phyloP scores from a whole-genome alignment of 2,797 vertebrate species.

The Pipistrellus kuhlii region DNA sequence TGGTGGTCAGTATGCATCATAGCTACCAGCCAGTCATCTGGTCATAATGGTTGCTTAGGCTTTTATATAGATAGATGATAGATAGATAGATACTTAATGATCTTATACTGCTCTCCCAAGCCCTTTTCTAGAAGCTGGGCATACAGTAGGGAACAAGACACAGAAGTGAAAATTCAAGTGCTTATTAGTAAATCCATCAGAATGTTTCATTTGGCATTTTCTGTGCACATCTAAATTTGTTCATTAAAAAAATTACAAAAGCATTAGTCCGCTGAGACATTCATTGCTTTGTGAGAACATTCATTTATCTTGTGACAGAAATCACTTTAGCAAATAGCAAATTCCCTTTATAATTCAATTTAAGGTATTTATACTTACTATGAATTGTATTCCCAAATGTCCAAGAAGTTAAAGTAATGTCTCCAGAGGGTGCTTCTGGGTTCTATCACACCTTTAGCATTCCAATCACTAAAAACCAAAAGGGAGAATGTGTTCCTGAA shows the following conservation, averaged over 20 bases:
- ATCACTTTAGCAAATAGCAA: constrained; percentile 53
- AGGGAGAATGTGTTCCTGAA: not conserved
- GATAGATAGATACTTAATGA: not conserved
- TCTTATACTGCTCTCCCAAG: not conserved
- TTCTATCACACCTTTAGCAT: not conserved
- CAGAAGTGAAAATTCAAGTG: not conserved
- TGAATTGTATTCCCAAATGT: constrained; percentile 37
- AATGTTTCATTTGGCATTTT: constrained; percentile 16
- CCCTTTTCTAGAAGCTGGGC: not conserved
- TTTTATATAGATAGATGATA: no score
- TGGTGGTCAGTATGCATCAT: no score
- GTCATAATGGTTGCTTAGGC: no score
- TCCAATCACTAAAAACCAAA: not conserved
- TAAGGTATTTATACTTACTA: constrained; percentile 6
- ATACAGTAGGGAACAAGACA: not conserved
- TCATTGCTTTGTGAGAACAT: constrained; percentile 41
- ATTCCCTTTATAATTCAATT: constrained; percentile 2
- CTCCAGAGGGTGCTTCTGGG: not conserved
- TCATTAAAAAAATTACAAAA: constrained; percentile 61
- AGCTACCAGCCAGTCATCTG: no score
- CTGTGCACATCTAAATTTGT: constrained; percentile 48
- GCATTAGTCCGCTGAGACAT: not conserved
- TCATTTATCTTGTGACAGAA: constrained; percentile 55
- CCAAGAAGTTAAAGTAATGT: not conserved
- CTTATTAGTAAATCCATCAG: constrained; percentile 45